Percentiles rank a stretch among this genome's conserved stretches.
Evolutionary conservation across 2,888 invertebrate species (phyloP).

Genomic region (Monoplex corrugatus): DNA sequence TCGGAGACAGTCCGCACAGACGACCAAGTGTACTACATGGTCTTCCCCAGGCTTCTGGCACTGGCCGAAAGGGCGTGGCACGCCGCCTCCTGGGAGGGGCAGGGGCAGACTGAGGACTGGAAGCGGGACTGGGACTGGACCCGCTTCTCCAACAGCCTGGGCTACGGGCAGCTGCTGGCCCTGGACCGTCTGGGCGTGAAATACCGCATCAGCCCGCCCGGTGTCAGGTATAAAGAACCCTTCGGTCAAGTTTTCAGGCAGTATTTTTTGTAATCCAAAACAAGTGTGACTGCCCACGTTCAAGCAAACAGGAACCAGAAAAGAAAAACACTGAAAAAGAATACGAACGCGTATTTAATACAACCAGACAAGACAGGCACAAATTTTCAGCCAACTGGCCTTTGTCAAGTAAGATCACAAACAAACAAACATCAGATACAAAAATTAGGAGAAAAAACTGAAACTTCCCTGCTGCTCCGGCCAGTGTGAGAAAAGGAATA

Average conservation of each 20-base stretch:
- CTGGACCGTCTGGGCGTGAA: constrained; percentile 65
- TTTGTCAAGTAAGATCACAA: too few relatives aligned
- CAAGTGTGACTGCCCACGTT: too few relatives aligned
- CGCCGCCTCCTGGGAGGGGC: constrained; percentile 72
- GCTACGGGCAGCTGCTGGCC: constrained; percentile 64
- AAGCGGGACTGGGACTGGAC: constrained; percentile 63
- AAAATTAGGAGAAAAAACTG: too few relatives aligned
- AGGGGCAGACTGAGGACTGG: constrained; percentile 50
- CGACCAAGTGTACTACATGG: constrained; percentile 68
- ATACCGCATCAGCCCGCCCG: constrained; percentile 72
- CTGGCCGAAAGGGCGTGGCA: constrained; percentile 79
- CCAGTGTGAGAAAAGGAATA: too few relatives aligned
- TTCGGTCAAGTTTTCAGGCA: not conserved
- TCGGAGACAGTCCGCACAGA: constrained; percentile 67
- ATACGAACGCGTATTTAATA: too few relatives aligned
- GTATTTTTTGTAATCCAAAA: too few relatives aligned
- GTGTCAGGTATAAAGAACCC: constrained; percentile 52
- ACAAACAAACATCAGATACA: too few relatives aligned
- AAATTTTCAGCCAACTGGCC: too few relatives aligned
- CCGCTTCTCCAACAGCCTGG: constrained; percentile 67
- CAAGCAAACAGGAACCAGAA: too few relatives aligned
- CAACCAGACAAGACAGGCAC: too few relatives aligned
- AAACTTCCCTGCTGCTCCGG: too few relatives aligned
- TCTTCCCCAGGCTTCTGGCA: constrained; percentile 72
- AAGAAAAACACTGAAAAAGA: too few relatives aligned